Conservation (phyloP, 2,113 vertebrate genomes). For the Anoplopoma fimbria region DNA sequence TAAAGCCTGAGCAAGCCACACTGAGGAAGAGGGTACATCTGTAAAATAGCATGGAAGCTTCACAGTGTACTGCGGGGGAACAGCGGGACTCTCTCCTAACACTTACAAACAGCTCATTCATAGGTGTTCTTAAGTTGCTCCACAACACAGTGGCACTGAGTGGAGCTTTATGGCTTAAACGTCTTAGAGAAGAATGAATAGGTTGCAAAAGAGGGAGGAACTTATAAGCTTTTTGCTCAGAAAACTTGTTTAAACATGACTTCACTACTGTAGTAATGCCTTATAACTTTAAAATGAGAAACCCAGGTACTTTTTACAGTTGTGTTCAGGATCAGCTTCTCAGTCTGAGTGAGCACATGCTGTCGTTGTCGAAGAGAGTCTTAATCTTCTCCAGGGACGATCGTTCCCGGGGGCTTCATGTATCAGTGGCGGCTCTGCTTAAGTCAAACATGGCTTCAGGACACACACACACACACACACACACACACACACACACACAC, state of each 20-base stretch:
- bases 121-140: constrained; percentile 45
- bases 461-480: constrained; percentile 1
- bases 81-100: constrained; percentile 42
- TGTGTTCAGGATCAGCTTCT: background rate
- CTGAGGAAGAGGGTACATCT: constrained; percentile 44
- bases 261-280: background rate
- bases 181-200: constrained; percentile 9
- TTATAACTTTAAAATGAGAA: background rate
- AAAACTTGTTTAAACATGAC: background rate
- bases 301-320: background rate
- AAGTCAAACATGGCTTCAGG: constrained; percentile 38
- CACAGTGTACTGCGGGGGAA: constrained; percentile 29
- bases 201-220: constrained; percentile 10
- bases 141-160: constrained; percentile 15
- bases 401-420: constrained; percentile 20
- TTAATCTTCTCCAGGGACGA: constrained; percentile 6
- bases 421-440: constrained; percentile 33
- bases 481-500: background rate
- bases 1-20: constrained; percentile 65
- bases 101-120: constrained; percentile 58
- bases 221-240: background rate
- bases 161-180: constrained; percentile 28
- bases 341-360: background rate
- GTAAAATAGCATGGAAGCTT: constrained; percentile 57
- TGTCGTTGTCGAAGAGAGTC: background rate